These are phyloP conservation scores for Macropodus opercularis DNA, from an alignment of 2,797 vertebrate species.

Conservation along the genomic window DNA sequence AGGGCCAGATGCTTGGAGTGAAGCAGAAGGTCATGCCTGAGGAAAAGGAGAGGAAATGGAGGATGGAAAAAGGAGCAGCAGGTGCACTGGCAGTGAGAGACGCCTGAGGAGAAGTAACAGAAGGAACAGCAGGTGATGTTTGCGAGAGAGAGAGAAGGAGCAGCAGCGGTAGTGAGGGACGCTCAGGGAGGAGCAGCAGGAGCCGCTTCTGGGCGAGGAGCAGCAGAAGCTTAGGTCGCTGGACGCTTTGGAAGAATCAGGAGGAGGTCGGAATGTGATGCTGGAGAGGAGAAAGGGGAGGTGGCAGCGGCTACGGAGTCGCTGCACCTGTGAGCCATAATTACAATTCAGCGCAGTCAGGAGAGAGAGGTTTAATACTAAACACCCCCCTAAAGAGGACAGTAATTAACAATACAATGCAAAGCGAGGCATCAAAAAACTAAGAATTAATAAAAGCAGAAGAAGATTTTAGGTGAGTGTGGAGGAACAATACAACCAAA, in stretches of 20 bases:
- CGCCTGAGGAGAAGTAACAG: slow-evolving; percentile 5
- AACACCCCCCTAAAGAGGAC: too few relatives aligned
- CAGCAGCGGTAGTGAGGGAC: slow-evolving; percentile 3
- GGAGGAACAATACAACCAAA: too few relatives aligned
- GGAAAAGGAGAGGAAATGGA: not conserved
- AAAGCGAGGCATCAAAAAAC: too few relatives aligned
- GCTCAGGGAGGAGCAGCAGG: not conserved
- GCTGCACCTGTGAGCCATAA: slow-evolving; percentile 59
- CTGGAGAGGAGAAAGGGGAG: slow-evolving; percentile 12
- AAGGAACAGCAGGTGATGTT: slow-evolving; percentile 13
- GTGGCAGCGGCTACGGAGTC: slow-evolving; percentile 18
- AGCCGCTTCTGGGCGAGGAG: not conserved
- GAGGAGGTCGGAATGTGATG: slow-evolving; percentile 17
- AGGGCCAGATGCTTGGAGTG: not conserved
- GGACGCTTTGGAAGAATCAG: slow-evolving; percentile 6
- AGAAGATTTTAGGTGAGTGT: too few relatives aligned
- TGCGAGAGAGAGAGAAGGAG: slow-evolving; percentile 5
- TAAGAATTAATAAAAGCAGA: too few relatives aligned
- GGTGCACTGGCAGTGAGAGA: not conserved
- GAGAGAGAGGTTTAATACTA: slow-evolving; percentile 20
- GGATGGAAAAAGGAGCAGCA: not conserved
- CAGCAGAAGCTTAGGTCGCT: slow-evolving; percentile 1
- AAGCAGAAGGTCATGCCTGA: not conserved
- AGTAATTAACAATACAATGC: too few relatives aligned
- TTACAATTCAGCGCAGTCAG: slow-evolving; percentile 46